phyloP scores from a whole-genome alignment of 1,140 invertebrate species.

The Euborellia annulipes region DNA sequence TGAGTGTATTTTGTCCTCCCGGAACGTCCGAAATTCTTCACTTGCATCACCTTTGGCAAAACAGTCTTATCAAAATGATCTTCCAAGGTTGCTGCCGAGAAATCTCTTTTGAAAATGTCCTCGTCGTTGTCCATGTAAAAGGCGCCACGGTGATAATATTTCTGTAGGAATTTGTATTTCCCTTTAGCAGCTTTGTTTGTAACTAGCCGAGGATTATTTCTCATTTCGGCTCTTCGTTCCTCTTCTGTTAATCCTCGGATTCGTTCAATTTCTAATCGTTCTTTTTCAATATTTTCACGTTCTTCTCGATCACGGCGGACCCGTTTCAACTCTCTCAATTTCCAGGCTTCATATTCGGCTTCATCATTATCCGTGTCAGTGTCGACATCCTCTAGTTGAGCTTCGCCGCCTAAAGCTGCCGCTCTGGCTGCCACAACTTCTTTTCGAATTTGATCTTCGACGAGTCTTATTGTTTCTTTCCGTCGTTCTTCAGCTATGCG shows the following conservation, averaged over 20 bases:
- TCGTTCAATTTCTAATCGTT: conserved; percentile 79
- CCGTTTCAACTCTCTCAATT: conserved; percentile 86
- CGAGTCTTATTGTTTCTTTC: conserved; percentile 52
- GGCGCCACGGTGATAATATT: conserved; percentile 97
- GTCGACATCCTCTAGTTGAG: conserved; percentile 69
- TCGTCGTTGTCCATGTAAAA: conserved; percentile 96
- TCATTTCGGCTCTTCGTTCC: conserved; percentile 72
- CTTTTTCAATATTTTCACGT: conserved; percentile 71
- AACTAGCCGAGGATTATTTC: conserved; percentile 83
- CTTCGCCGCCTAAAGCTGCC: conserved; percentile 38
- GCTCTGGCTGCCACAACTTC: conserved; percentile 36
- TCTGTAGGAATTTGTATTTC: conserved; percentile 99
- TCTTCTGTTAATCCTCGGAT: conserved; percentile 93
- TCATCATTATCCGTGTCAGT: conserved; percentile 99
- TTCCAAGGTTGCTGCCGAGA: conserved; percentile 90
- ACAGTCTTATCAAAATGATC: conserved; percentile 99
- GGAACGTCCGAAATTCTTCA: conserved; percentile 98
- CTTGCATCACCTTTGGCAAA: conserved; percentile 99
- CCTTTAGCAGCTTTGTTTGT: conserved; percentile 94
- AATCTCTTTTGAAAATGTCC: conserved; percentile 84
- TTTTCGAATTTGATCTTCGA: conserved; percentile 76
- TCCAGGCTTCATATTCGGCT: conserved; percentile 96
- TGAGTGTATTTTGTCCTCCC: conserved; percentile 99
- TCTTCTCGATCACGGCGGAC: conserved; percentile 93
- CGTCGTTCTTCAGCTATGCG: conserved; percentile 67